Conservation (phyloP, 2,113 vertebrate species). For the Aegypius monachus region DNA sequence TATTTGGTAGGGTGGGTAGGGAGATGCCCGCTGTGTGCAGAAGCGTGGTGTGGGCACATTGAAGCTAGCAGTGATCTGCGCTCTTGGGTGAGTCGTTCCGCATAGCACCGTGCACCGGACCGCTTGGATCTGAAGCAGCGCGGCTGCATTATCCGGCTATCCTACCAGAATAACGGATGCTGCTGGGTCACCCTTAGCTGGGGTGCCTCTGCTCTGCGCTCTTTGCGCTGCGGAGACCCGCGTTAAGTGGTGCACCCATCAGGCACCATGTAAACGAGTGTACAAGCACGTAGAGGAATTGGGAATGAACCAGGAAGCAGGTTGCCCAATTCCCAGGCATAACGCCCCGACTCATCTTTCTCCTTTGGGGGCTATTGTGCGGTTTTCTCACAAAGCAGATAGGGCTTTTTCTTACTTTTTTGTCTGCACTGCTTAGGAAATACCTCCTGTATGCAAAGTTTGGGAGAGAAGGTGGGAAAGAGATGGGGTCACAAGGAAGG, state of each 20-base stretch:
- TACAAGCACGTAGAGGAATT: fast-evolving
- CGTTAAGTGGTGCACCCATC: fast-evolving
- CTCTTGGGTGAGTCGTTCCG: neutral
- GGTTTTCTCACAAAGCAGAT: neutral
- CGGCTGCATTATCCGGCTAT: fast-evolving
- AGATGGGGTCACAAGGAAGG: neutral
- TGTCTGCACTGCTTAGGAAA: neutral
- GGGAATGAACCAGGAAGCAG: neutral
- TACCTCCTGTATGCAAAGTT: neutral
- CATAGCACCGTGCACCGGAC: fast-evolving
- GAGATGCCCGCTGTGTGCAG: neutral
- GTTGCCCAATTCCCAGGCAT: neutral
- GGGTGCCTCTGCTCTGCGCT: fast-evolving
- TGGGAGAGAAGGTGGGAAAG: neutral
- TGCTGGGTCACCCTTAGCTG: neutral
- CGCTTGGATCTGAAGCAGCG: fast-evolving
- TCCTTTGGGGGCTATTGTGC: neutral
- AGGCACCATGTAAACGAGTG: fast-evolving
- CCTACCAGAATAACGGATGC: fast-evolving
- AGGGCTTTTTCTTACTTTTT: neutral
- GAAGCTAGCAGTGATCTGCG: fast-evolving
- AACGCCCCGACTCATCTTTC: neutral
- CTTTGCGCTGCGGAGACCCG: neutral
- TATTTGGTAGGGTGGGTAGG: fast-evolving
- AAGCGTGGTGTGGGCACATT: fast-evolving